Percentiles rank a stretch among this genome's conserved stretches.
Evolutionary conservation across 2,113 vertebrate species (phyloP).

Genomic region (Chaenocephalus aceratus): DNA sequence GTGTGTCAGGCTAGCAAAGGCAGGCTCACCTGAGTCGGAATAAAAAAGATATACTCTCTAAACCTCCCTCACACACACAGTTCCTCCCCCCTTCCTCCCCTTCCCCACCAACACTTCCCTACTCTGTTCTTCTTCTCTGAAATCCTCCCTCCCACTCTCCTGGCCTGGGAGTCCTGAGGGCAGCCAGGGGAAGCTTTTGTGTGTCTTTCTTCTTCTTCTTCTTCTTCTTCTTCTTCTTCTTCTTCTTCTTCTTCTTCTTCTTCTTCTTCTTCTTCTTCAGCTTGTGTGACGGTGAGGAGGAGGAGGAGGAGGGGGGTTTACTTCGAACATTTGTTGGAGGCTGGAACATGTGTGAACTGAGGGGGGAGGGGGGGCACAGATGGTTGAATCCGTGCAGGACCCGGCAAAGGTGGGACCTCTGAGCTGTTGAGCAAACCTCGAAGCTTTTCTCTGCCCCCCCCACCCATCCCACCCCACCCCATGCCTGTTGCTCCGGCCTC

Average conservation of each 20-base stretch:
- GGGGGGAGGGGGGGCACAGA: constrained; percentile 90
- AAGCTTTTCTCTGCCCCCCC: constrained; percentile 37
- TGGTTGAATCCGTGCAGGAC: constrained; percentile 95
- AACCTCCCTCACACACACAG: neutral
- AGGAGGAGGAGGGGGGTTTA: constrained; percentile 25
- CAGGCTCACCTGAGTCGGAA: constrained; percentile 90
- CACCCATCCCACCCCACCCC: constrained; percentile 19
- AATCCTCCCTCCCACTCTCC: constrained; percentile 69
- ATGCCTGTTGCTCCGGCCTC: constrained; percentile 74
- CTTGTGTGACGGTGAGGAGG: constrained; percentile 86
- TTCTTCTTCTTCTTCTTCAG: constrained; percentile 96
- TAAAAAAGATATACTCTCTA: constrained; percentile 54
- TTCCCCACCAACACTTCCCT: constrained; percentile 44
- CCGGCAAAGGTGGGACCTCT: constrained; percentile 93
- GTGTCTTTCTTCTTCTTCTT: constrained; percentile 90
- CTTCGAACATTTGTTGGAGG: constrained; percentile 93
- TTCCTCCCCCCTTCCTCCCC: constrained; percentile 6
- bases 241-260: constrained; percentile 91
- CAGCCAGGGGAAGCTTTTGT: constrained; percentile 92
- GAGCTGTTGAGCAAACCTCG: constrained; percentile 80
- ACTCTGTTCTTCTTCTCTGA: constrained; percentile 78
- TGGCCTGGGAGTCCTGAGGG: constrained; percentile 82
- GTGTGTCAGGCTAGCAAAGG: constrained; percentile 86
- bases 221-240: constrained; percentile 92
- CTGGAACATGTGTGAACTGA: constrained; percentile 92